Base-by-base conservation (phyloP, 1,140 invertebrate genomes). In the Drosophila punjabiensis region DNA sequence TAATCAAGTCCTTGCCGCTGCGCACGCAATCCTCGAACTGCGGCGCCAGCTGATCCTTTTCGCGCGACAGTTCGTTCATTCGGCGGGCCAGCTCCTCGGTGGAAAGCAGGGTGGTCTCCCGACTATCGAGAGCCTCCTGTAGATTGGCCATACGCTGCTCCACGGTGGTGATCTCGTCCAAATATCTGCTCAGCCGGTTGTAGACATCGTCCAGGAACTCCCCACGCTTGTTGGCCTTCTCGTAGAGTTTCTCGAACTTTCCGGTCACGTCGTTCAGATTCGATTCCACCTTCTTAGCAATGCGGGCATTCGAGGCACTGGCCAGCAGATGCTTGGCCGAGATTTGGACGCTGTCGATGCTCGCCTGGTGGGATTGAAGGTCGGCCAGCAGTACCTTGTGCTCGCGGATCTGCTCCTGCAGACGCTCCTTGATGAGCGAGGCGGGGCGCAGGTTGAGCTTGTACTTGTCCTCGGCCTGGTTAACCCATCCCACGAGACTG, bases 371-470 rank as follows among this genome's bases (percentile, higher is more conserved):
- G 47, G 96, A 96, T 75, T 98, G 97, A 73, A 99, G 94, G 93
- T 99, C 98, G 4, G 96, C 95, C 83, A 97, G 95, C 8, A 98
- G 94, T 14, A 96, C 93, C 61, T 97, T 96, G 69, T 98, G 96
- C 82, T 98, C 97, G 33, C 97, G 95, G 14, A 97, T 94, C 93
- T 99, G 98, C 88, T 99, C 97, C 87, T 98, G 97, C 0, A 99
- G 93, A 33, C 97, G 96, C 90, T 98, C 98, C 76, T 97, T 96
- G 73, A 97, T 96, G 2, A 99, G 94, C 68, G 97, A 98, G 1
- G 97, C 97, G 10, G 97, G 97, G 79, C 97, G 95, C 76, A 95
- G 95, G 74, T 96, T 95, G 28, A 95, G 96, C 95, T 98, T 98
- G 91, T 97, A 96, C 82, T 96, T 96, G 76, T 95, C 96, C 91